phyloP scores from a whole-genome alignment of 2,888 invertebrate species.

The Ichneumon xanthorius region DNA sequence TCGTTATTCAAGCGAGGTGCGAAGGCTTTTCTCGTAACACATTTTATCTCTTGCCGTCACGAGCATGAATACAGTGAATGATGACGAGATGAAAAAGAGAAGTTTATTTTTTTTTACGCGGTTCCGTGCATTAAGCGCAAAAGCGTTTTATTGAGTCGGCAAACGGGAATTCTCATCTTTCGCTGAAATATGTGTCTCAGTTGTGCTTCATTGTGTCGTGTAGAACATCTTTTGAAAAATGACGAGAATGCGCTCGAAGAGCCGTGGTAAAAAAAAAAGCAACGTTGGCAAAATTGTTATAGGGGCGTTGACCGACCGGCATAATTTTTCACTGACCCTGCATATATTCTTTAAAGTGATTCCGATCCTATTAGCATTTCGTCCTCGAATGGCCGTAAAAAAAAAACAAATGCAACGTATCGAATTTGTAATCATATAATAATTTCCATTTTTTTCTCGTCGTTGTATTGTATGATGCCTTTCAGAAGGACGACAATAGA shows the following conservation, averaged over 20 bases:
- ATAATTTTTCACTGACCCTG: slow-evolving; percentile 9
- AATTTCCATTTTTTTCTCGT: not conserved
- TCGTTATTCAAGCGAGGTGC: not conserved
- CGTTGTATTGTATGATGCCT: not conserved
- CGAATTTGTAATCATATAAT: not conserved
- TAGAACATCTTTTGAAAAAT: slow-evolving; percentile 14
- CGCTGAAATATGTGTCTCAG: not conserved
- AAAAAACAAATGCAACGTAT: slow-evolving; percentile 3
- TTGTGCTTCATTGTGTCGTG: not conserved
- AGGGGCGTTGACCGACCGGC: slow-evolving; percentile 15
- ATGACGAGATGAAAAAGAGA: not conserved
- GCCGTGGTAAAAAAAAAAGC: not conserved
- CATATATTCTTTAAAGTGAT: slow-evolving; percentile 8
- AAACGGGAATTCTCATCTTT: slow-evolving; percentile 5
- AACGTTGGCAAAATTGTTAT: not conserved
- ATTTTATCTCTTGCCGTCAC: not conserved
- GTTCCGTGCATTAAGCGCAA: not conserved
- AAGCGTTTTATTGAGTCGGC: not conserved
- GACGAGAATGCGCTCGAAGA: not conserved
- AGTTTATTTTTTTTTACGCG: not conserved
- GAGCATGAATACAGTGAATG: not conserved
- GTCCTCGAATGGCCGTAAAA: not conserved
- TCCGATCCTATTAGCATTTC: not conserved
- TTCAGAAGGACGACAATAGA: not conserved
- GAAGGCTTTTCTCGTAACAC: slow-evolving; percentile 16